Evolutionary conservation across 2,113 vertebrate genomes (phyloP), one percentile per base, ranked within the genome.

Genomic region (Telmatochromis brichardi): DNA sequence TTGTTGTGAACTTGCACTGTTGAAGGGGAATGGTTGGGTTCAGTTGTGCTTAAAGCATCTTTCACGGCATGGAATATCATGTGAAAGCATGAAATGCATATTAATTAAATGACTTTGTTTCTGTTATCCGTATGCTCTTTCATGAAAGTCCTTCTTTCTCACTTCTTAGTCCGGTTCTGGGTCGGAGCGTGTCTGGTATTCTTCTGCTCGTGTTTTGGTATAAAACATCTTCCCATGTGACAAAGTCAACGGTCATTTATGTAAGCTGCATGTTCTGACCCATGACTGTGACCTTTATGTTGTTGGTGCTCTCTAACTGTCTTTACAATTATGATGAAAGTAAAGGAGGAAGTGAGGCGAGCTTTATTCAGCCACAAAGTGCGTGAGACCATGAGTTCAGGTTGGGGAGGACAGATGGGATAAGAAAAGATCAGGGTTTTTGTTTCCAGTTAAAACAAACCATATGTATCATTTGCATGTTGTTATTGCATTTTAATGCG

Each of bases 321-420:
- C n/a, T 45, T 45, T 42, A 45, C 68, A 73, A 73, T 10, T 73
- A 26, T 73, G 37, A 17, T 45, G 21, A 42, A 42, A 45, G 21
- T 35, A 10, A 73, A 26, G 37, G 21, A 45, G 68, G 13, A 26
- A 26, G 68, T 45, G 68, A 73, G 21, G 37, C 37, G 5, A 45
- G 5, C 8, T 73, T 10, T 4, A 2, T 73, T 26, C 12, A 9
- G 65, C 0, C 37, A 0, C 65, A 71, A 42, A 71, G n/a, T 42
- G 0, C 0, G 8, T 6, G 37, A 68, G 63, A 68, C 0, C 60
- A 37, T 12, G 60, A 33, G 15, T 63, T 63, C 4, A 37, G 33
- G 33, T n/a, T 65, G 60, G 4, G 4, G 17, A 12, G 6, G 19
- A 9, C 21, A 71, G 65, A 23, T 42, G 63, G 12, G 63, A 40